These are phyloP conservation scores for Teinopalpus imperialis DNA, from an alignment of 2,888 invertebrate genomes.

Conservation along the genomic window DNA sequence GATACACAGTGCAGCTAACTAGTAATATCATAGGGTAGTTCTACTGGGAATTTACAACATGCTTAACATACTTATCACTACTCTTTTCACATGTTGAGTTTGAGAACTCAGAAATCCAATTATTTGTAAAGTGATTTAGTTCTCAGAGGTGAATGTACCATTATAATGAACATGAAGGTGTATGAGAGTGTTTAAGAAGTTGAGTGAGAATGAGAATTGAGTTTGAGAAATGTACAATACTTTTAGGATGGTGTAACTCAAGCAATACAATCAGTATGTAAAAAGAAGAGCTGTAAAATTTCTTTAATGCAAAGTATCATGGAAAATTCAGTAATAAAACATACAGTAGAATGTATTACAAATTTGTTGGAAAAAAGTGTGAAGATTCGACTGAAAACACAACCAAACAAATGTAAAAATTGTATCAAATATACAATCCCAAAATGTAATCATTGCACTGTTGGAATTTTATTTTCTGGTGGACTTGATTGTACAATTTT, in stretches of 20 bases:
- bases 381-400: slow-evolving; percentile 80
- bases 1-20: too few species aligned
- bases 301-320: slow-evolving; percentile 64
- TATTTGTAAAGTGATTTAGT: too few species aligned
- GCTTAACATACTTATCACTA: too few species aligned
- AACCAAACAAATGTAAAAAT: slow-evolving; percentile 83
- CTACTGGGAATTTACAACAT: too few species aligned
- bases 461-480: slow-evolving; percentile 96
- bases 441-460: slow-evolving; percentile 83
- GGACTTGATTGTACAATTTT: slow-evolving; percentile 97
- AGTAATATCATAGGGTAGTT: too few species aligned
- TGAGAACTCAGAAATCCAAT: too few species aligned
- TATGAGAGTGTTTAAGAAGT: too few species aligned
- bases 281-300: slow-evolving; percentile 43
- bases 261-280: slow-evolving; percentile 46
- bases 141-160: too few species aligned
- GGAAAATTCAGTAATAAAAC: slow-evolving; percentile 48
- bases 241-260: slow-evolving; percentile 53
- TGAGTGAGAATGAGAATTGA: too few species aligned
- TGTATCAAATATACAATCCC: slow-evolving; percentile 64
- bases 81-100: too few species aligned
- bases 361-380: slow-evolving; percentile 82
- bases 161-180: too few species aligned
- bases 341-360: slow-evolving; percentile 71
- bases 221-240: too few species aligned